phyloP scores from a whole-genome alignment of 1,140 invertebrate genomes.

The Cydia strobilella region DNA sequence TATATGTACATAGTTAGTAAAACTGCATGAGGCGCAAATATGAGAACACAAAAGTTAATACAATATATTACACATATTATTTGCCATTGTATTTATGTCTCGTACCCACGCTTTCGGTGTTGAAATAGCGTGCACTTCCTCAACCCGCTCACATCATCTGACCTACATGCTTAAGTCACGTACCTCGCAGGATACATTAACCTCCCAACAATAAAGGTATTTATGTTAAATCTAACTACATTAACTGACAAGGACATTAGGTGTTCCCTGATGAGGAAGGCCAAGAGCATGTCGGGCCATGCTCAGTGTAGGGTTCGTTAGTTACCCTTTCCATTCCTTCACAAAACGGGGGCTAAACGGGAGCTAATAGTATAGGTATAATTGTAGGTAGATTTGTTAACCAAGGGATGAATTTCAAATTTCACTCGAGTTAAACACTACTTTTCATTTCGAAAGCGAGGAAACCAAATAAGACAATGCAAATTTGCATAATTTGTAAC shows the following conservation, averaged over 20 bases:
- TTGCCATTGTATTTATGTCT: constrained; percentile 15
- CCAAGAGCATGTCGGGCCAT: too few relatives aligned
- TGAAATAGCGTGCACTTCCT: constrained; percentile 20
- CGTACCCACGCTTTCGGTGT: constrained; percentile 28
- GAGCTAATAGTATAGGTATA: too few relatives aligned
- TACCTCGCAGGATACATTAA: background rate
- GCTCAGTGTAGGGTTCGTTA: too few relatives aligned
- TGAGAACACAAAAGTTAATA: constrained; percentile 23
- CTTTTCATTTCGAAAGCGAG: too few relatives aligned
- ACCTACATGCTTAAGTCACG: constrained; percentile 20
- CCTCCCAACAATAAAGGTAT: background rate
- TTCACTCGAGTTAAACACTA: too few relatives aligned
- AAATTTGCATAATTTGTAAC: too few relatives aligned
- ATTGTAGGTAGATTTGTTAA: too few relatives aligned
- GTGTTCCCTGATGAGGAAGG: too few relatives aligned
- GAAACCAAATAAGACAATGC: too few relatives aligned
- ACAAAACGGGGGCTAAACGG: too few relatives aligned
- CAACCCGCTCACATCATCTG: constrained; percentile 10
- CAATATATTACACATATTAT: constrained; percentile 21
- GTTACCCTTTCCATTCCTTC: too few relatives aligned
- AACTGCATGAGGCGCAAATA: constrained; percentile 19
- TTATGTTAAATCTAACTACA: background rate
- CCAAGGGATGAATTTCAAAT: too few relatives aligned
- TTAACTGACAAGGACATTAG: background rate
- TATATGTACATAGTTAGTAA: constrained; percentile 20